Conservation (phyloP, 2,797 vertebrate species). For the Betta splendens region DNA sequence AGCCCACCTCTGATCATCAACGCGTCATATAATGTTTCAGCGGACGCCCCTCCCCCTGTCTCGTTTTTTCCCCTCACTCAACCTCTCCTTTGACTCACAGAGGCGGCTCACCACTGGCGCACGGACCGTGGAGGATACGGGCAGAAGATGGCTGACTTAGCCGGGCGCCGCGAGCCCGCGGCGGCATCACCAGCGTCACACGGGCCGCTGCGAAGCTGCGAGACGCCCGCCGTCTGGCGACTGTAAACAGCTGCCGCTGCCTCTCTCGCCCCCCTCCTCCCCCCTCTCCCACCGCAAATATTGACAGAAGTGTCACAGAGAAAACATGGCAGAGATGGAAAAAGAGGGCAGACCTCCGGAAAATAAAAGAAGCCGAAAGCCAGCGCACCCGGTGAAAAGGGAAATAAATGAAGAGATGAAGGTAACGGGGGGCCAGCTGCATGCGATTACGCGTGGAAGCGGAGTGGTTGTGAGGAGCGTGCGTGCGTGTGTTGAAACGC, state of each 20-base stretch:
- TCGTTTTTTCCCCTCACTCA: constrained; percentile 79
- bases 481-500: constrained; percentile 82
- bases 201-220: constrained; percentile 73
- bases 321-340: constrained; percentile 99
- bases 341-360: constrained; percentile 99
- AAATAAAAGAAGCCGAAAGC: constrained; percentile 98
- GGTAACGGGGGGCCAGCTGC: constrained; percentile 81
- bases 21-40: constrained; percentile 88
- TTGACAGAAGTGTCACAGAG: constrained; percentile 91
- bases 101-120: constrained; percentile 87
- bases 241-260: constrained; percentile 73
- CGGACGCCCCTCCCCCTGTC: constrained; percentile 89
- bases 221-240: constrained; percentile 76
- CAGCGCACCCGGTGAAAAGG: constrained; percentile 97
- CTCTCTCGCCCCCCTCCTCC: constrained; percentile 41
- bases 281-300: constrained; percentile 81
- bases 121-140: constrained; percentile 82
- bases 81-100: constrained; percentile 88
- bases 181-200: constrained; percentile 78
- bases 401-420: constrained; percentile 99
- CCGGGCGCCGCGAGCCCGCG: constrained; percentile 82
- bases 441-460: constrained; percentile 74
- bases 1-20: constrained; percentile 80
- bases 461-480: constrained; percentile 73
- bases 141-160: constrained; percentile 94